Evolutionary conservation across 35 echinoderm and acorn worm genomes (phyloP), one percentile per base, ranked within the genome.

Genomic region (Anneissia japonica): DNA sequence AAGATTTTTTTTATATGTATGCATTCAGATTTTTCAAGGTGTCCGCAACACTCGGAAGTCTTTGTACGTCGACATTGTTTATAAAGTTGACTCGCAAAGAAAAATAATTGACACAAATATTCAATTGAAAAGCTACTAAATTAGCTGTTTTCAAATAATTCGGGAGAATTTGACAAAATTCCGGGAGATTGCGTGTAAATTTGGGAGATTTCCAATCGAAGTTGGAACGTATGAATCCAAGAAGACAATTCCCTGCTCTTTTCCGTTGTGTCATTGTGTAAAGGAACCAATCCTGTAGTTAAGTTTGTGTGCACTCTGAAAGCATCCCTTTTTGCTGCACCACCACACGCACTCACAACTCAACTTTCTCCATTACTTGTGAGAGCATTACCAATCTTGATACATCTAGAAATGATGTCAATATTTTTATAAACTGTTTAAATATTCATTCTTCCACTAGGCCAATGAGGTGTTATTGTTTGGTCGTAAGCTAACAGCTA

Each of bases 391-490:
- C 55, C 55, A 13, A 13, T 72, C 55, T n/a, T 72, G 55, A 82
- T 26, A 0, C 30, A 73, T 19, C 19, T 0, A 23, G 0, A 29
- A 23, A 29, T n/a, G 30, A 23, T 73, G 30, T 29, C 56, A 73
- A 73, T 23, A 29, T 19, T 73, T 73, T 73, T 73, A 0, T 29
- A 0, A 19, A 73, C 30, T 73, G 56, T 73, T 73, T 73, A 73
- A 23, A 23, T 73, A 0, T 29, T 73, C 0, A 19, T 16, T 31
- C 74, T 21, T 11, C 36, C 14, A 80, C 12, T 55, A 99, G 96
- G 92, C 96, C 9, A 99, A 99, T 87, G 96, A 99, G 84, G 79
- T 99, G 0, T 73, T 99, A 29, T 74, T 99, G 30, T 99, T 99
- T 84, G 96, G 92, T 40, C 76, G 79, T 38, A 89, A 93, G 46